Percentiles rank a stretch among this genome's conserved stretches.
phyloP scores from a whole-genome alignment of 2,797 vertebrate species.

The Melanotaenia pygmaea region DNA sequence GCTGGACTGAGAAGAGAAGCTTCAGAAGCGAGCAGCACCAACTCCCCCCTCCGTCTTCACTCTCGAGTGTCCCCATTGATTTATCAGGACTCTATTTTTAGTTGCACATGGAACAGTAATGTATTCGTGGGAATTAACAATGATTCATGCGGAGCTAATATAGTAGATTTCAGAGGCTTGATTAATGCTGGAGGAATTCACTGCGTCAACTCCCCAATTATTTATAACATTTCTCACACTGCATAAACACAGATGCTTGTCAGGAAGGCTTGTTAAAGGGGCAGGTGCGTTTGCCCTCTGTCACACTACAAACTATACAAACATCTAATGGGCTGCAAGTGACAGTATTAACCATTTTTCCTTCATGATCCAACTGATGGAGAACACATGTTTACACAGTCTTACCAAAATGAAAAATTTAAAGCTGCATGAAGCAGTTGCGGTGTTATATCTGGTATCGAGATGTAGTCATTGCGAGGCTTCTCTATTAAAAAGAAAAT shows the following conservation, averaged over 20 bases:
- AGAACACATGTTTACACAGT: constrained; percentile 17
- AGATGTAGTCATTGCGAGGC: neutral
- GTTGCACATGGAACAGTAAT: constrained; percentile 73
- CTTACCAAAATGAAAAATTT: constrained; percentile 26
- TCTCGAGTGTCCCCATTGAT: constrained; percentile 76
- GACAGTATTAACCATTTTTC: constrained; percentile 36
- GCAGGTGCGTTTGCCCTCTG: constrained; percentile 47
- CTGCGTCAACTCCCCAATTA: constrained; percentile 63
- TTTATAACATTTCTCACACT: constrained; percentile 74
- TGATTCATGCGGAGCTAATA: constrained; percentile 77
- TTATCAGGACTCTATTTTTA: constrained; percentile 80
- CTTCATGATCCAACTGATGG: constrained; percentile 43
- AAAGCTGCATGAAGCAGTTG: constrained; percentile 2
- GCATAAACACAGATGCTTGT: constrained; percentile 70
- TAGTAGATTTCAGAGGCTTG: constrained; percentile 74
- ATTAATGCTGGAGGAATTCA: constrained; percentile 73
- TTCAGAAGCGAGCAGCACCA: constrained; percentile 52
- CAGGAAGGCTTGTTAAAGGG: constrained; percentile 46
- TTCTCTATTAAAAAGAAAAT: neutral
- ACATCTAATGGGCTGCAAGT: constrained; percentile 54
- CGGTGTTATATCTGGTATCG: constrained; percentile 11
- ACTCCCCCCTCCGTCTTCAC: constrained; percentile 50
- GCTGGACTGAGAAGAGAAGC: constrained; percentile 54
- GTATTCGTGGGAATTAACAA: constrained; percentile 78
- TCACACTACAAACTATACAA: constrained; percentile 29